A percentile compares a stretch with the other conserved stretches of the same genome.
These are phyloP conservation scores for Xestia ashworthii DNA, from an alignment of 2,888 invertebrate genomes.

Conservation along the genomic window DNA sequence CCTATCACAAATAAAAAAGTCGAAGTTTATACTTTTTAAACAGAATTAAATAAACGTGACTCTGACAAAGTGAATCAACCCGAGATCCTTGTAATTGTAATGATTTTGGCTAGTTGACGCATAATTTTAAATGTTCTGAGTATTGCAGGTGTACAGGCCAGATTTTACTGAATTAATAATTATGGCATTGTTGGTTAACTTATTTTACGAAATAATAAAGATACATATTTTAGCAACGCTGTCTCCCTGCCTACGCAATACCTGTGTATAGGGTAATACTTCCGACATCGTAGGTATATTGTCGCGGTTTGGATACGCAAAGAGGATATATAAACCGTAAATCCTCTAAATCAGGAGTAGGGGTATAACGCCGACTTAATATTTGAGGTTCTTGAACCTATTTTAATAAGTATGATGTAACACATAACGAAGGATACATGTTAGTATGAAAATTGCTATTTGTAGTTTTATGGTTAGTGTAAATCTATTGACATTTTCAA, in stretches of 20 bases:
- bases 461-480: background rate
- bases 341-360: conserved; percentile 49
- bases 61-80: background rate
- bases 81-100: background rate
- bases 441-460: background rate
- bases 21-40: background rate
- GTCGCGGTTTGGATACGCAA: conserved; percentile 51
- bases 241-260: conserved; percentile 45
- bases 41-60: background rate
- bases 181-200: background rate
- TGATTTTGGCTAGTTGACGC: background rate
- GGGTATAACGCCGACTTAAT: conserved; percentile 42
- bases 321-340: conserved; percentile 59
- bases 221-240: conserved; percentile 7
- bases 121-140: background rate
- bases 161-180: background rate
- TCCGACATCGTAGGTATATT: conserved; percentile 40
- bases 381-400: conserved; percentile 43
- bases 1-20: conserved; percentile 6
- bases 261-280: conserved; percentile 56
- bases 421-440: background rate
- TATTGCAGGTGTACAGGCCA: background rate
- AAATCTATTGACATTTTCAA: background rate
- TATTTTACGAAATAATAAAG: conserved; percentile 10
- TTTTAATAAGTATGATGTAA: conserved; percentile 51